Evolutionary conservation across 1,140 invertebrate species (phyloP).

Genomic region (Drosophila kepulauana): DNA sequence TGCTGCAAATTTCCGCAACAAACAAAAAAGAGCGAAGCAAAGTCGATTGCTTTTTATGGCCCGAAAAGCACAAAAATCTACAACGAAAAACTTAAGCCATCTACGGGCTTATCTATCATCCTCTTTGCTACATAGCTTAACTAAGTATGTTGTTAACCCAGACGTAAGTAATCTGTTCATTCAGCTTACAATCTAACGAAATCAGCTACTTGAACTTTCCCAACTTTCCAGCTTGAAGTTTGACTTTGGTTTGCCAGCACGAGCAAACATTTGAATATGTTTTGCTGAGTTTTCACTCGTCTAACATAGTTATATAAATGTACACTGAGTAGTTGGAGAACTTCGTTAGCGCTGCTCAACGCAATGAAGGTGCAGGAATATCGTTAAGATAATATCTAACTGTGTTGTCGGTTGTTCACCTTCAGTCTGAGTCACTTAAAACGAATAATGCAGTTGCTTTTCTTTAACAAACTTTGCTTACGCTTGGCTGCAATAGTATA

Average conservation of each 20-base stretch:
- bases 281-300: neutral
- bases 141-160: slow-evolving; percentile 20
- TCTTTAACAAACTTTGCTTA: no score
- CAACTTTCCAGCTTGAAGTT: slow-evolving; percentile 6
- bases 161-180: slow-evolving; percentile 3
- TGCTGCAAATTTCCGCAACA: slow-evolving; percentile 2
- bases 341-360: neutral
- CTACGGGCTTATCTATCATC: slow-evolving; percentile 11
- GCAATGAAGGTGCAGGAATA: neutral
- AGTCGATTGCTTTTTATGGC: slow-evolving; percentile 22
- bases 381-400: slow-evolving; percentile 3
- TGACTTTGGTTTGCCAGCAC: neutral
- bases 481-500: no score
- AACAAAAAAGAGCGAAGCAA: neutral
- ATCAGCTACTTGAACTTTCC: slow-evolving; percentile 1
- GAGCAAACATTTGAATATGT: slow-evolving; percentile 1
- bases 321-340: neutral
- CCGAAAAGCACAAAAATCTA: neutral
- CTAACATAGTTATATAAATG: no score
- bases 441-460: no score
- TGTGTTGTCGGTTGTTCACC: neutral
- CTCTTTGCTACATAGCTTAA: slow-evolving; percentile 10
- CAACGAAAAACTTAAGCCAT: slow-evolving; percentile 5
- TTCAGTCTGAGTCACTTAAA: no score
- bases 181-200: neutral